Evolutionary conservation across 2,113 vertebrate genomes (phyloP).

Genomic region (Penelope pileata): DNA sequence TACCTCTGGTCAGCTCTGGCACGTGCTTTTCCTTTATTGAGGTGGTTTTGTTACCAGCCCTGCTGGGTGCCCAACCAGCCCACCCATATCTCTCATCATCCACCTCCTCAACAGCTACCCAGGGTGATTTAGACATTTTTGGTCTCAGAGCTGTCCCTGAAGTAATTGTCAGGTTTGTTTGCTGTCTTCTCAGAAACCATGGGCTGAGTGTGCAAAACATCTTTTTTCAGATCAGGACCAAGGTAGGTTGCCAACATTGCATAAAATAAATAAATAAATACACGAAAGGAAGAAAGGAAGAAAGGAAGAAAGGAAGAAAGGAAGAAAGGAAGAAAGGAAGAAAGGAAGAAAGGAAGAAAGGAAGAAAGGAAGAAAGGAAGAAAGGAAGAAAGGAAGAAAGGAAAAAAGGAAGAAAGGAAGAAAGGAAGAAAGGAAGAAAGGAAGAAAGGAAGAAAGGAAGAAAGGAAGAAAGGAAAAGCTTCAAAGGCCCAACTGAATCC

Average conservation of each 20-base stretch:
- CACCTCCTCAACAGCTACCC: fast-evolving
- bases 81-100: fast-evolving
- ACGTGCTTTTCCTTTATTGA: background rate
- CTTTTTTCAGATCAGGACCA: background rate
- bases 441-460: background rate
- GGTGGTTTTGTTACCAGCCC: background rate
- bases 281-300: background rate
- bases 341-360: background rate
- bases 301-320: background rate
- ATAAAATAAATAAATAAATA: too few relatives aligned
- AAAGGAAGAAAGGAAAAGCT: background rate
- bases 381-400: background rate
- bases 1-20: background rate
- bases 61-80: background rate
- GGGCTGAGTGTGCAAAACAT: background rate
- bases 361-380: background rate
- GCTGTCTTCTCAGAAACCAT: background rate
- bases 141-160: background rate
- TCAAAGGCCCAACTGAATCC: background rate
- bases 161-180: background rate
- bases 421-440: background rate
- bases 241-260: background rate
- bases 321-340: background rate
- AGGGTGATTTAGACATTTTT: background rate
- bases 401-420: background rate